Conservation (phyloP, 2,113 vertebrate species). For the Aspiorhynchus laticeps region DNA sequence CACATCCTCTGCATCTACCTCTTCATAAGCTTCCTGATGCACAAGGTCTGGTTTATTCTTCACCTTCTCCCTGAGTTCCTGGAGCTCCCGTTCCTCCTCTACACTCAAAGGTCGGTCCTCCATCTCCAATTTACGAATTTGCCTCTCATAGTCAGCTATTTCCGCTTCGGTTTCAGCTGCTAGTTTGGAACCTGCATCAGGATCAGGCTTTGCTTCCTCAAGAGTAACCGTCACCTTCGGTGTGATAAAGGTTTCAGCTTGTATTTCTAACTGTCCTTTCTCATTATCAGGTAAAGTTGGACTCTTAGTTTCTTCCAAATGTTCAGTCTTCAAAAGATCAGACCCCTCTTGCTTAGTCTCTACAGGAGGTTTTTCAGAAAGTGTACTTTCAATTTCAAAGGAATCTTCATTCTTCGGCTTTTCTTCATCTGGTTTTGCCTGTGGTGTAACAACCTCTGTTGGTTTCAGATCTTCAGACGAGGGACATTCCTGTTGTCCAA, state of each 20-base stretch:
- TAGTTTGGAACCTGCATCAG: constrained; percentile 64
- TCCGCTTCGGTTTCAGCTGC: constrained; percentile 62
- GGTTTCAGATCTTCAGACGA: constrained; percentile 25
- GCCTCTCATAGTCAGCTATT: constrained; percentile 78
- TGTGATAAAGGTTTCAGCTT: constrained; percentile 68
- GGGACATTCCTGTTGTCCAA: constrained; percentile 17
- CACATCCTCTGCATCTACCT: constrained; percentile 94
- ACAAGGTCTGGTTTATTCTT: constrained; percentile 88
- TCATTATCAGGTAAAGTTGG: constrained; percentile 40
- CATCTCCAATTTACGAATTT: constrained; percentile 80
- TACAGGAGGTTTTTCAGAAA: constrained; percentile 21
- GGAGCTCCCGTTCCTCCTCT: constrained; percentile 79
- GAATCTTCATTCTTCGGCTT: constrained; percentile 48
- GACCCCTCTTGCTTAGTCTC: constrained; percentile 5
- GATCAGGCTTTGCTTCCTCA: constrained; percentile 67
- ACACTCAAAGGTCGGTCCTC: constrained; percentile 79
- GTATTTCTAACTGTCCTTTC: constrained; percentile 50
- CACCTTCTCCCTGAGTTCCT: constrained; percentile 93
- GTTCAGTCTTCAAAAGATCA: constrained; percentile 11
- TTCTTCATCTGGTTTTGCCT: constrained; percentile 52
- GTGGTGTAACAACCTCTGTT: constrained; percentile 60
- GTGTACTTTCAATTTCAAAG: constrained; percentile 49
- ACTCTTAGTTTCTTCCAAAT: constrained; percentile 42
- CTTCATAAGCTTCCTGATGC: constrained; percentile 92
- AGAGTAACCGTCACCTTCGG: constrained; percentile 77